Evolutionary conservation across 1,140 invertebrate genomes (phyloP).

Genomic region (Drosophila varians): DNA sequence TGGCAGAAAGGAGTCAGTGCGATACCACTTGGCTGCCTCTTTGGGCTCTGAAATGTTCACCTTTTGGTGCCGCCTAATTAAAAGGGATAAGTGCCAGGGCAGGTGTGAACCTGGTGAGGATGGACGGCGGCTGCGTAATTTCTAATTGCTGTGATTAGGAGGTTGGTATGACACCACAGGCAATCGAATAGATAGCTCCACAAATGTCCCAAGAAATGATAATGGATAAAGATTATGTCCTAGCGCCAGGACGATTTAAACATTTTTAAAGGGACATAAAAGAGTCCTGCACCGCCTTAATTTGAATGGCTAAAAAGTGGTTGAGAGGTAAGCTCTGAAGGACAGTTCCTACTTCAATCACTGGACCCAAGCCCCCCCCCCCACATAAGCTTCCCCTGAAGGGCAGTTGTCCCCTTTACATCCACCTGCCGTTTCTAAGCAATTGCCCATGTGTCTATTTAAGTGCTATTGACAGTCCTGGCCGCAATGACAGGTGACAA

Average conservation of each 20-base stretch:
- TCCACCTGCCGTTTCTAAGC: not conserved
- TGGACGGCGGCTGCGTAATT: conserved; percentile 51
- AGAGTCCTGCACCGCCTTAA: too few relatives aligned
- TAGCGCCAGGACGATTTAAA: not conserved
- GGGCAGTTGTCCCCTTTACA: not conserved
- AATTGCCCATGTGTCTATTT: conserved; percentile 33
- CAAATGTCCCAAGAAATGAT: not conserved
- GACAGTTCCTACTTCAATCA: too few relatives aligned
- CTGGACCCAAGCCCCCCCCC: not conserved
- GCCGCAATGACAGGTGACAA: conserved; percentile 31
- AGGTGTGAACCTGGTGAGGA: conserved; percentile 58
- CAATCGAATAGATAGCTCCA: conserved; percentile 3
- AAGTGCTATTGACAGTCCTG: conserved; percentile 47
- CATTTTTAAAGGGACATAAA: too few relatives aligned
- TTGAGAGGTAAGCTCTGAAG: too few relatives aligned
- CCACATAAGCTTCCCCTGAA: conserved; percentile 34
- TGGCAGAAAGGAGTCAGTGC: conserved; percentile 6
- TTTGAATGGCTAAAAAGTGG: too few relatives aligned
- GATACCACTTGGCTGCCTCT: conserved; percentile 47
- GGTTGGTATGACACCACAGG: conserved; percentile 11
- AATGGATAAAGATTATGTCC: not conserved
- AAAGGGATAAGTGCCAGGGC: conserved; percentile 73
- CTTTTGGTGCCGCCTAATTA: conserved; percentile 76
- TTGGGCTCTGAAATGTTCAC: conserved; percentile 56
- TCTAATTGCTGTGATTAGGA: conserved; percentile 76